phyloP scores from a whole-genome alignment of 1,140 invertebrate genomes.

The Atta texana region DNA sequence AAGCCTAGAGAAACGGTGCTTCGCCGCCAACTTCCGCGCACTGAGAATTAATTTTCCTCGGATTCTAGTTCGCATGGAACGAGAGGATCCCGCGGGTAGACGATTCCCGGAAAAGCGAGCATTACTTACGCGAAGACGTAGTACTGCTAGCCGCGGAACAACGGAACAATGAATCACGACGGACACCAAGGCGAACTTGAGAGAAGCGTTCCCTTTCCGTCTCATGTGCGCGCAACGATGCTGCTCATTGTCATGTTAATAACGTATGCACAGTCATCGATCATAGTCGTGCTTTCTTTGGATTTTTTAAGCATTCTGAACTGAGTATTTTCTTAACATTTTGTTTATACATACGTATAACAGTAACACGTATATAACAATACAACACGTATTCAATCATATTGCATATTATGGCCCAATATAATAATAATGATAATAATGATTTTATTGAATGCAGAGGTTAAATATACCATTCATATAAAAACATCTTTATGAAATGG shows the following conservation, averaged over 20 bases:
- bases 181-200: constrained; percentile 45
- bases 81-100: constrained; percentile 58
- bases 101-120: constrained; percentile 45
- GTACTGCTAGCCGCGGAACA: constrained; percentile 56
- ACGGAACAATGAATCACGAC: constrained; percentile 69
- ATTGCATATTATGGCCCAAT: constrained; percentile 34
- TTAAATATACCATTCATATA: too few relatives aligned
- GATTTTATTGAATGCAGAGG: too few relatives aligned
- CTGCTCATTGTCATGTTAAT: constrained; percentile 74
- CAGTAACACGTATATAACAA: too few relatives aligned
- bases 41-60: constrained; percentile 63
- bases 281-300: constrained; percentile 54
- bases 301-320: constrained; percentile 44
- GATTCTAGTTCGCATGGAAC: constrained; percentile 56
- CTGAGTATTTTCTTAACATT: constrained; percentile 51
- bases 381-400: constrained; percentile 9
- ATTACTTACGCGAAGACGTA: constrained; percentile 63
- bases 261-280: constrained; percentile 68
- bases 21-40: constrained; percentile 54
- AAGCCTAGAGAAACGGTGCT: constrained; percentile 52
- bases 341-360: constrained; percentile 27
- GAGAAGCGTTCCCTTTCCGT: constrained; percentile 30
- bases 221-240: neutral
- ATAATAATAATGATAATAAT: too few relatives aligned
- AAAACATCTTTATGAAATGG: too few relatives aligned